A percentile compares a stretch with the other conserved stretches of the same genome.
phyloP scores from a whole-genome alignment of 2,113 vertebrate genomes.

The Phrynocephalus versicolor region DNA sequence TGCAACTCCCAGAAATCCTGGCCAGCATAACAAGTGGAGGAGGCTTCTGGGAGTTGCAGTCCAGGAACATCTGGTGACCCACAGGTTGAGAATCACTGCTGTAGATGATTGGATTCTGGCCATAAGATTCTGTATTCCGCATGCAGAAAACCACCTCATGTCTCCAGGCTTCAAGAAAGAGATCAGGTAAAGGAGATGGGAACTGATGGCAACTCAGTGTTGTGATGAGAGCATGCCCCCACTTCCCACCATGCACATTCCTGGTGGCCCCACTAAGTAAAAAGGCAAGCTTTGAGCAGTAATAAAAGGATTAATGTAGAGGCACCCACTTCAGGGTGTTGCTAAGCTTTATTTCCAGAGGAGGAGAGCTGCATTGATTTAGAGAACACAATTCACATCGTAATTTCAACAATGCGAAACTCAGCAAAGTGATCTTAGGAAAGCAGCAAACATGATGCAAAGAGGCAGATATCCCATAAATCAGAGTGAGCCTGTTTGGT shows the following conservation, averaged over 20 bases:
- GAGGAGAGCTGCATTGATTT: constrained; percentile 60
- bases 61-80: too few relatives aligned
- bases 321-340: constrained; percentile 51
- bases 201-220: neutral
- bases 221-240: neutral
- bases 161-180: neutral
- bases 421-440: constrained; percentile 62
- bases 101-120: too few relatives aligned
- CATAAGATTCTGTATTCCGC: too few relatives aligned
- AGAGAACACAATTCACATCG: constrained; percentile 55
- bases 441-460: constrained; percentile 72
- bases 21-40: too few relatives aligned
- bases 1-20: too few relatives aligned
- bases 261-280: neutral
- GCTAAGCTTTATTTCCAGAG: constrained; percentile 49
- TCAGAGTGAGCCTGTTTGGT: constrained; percentile 44
- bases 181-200: neutral
- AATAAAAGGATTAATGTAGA: constrained; percentile 67
- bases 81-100: too few relatives aligned
- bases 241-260: neutral
- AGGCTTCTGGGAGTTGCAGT: too few relatives aligned
- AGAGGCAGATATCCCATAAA: constrained; percentile 64
- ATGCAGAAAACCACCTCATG: neutral
- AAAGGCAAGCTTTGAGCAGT: constrained; percentile 32
- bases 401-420: constrained; percentile 62